Percentiles rank a stretch among this genome's conserved stretches.
phyloP scores from a whole-genome alignment of 2,113 vertebrate species.

The Galbula dea region DNA sequence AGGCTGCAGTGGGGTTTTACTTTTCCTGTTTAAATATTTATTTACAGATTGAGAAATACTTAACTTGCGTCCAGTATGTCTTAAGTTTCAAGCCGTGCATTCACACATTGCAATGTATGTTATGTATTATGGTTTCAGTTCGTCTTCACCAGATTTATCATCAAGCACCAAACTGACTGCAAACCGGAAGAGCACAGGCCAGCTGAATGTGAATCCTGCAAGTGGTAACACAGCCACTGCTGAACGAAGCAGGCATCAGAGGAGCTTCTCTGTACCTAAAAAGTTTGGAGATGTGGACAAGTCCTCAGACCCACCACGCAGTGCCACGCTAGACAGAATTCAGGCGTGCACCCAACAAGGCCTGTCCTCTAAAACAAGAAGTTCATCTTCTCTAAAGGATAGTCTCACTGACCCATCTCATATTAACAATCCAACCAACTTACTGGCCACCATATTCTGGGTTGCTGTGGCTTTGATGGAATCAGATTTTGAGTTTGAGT shows the following conservation, averaged over 20 bases:
- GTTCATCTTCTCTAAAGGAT: constrained; percentile 88
- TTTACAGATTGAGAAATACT: neutral
- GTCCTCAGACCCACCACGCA: constrained; percentile 88
- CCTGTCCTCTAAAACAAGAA: constrained; percentile 80
- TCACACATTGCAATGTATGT: neutral
- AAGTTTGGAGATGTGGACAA: constrained; percentile 93
- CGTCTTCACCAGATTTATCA: constrained; percentile 91
- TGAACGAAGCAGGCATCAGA: constrained; percentile 89
- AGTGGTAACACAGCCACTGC: constrained; percentile 77
- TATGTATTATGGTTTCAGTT: constrained; percentile 64
- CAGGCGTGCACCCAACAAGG: constrained; percentile 94
- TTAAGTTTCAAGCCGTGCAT: neutral
- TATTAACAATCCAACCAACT: constrained; percentile 89
- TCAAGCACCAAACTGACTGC: constrained; percentile 87
- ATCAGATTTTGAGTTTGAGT: constrained; percentile 98
- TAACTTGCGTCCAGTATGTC: neutral
- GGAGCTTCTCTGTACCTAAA: constrained; percentile 96
- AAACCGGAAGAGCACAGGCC: constrained; percentile 94
- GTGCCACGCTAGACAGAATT: constrained; percentile 94
- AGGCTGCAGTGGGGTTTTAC: neutral
- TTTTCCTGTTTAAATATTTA: neutral
- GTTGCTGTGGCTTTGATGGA: constrained; percentile 97
- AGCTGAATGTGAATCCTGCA: constrained; percentile 86
- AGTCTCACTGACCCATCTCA: constrained; percentile 89
- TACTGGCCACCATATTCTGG: constrained; percentile 97